Evolutionary conservation across 2,113 vertebrate species (phyloP), one percentile per base, ranked within the genome.

Genomic region (Leucoraja erinaceus): DNA sequence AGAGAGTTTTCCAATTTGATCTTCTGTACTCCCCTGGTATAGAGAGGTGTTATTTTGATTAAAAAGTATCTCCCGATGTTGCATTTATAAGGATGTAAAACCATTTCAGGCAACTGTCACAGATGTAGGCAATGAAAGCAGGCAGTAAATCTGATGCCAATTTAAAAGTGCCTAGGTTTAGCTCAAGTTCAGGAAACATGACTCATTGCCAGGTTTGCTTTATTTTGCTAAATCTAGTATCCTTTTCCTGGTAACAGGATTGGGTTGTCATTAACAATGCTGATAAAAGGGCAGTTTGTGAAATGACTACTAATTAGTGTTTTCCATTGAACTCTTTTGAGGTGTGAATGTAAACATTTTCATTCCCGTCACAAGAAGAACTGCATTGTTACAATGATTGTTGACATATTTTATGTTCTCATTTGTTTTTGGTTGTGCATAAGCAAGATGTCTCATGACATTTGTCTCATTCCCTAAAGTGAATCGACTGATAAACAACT

Each of bases 181-280:
- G 28, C 16, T 88, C 2, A 61, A 86, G 54, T 59, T 63, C 83
- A 61, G 83, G 11, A 59, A n/a, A 31, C 47, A 25, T 86, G 56
- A 86, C 61, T 86, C 54, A 86, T 14, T 22, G 81, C 9, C 47
- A 11, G 25, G 22, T 84, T 86, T 56, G n/a, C 5, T 88, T 63
- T 88, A n/a, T 83, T 88, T 88, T 6, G 61, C 59, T 63, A 88
- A 88, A 88, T 63, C 83, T 88, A 59, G 59, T 28, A 31, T 16
- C 59, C 56, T 61, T 88, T 88, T 88, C 83, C 83, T 88, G 83
- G 61, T 88, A 63, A 16, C 59, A 28, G 59, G 28, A 28, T 31
- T 28, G 59, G 38, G 28, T 6, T 2, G 5, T 63, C n/a, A 14
- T 63, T 84, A 28, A 22, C 81, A 59, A 12, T 61, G 54, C n/a